Conservation (phyloP, 2,888 invertebrate genomes). For the Opisthograptis luteolata region DNA sequence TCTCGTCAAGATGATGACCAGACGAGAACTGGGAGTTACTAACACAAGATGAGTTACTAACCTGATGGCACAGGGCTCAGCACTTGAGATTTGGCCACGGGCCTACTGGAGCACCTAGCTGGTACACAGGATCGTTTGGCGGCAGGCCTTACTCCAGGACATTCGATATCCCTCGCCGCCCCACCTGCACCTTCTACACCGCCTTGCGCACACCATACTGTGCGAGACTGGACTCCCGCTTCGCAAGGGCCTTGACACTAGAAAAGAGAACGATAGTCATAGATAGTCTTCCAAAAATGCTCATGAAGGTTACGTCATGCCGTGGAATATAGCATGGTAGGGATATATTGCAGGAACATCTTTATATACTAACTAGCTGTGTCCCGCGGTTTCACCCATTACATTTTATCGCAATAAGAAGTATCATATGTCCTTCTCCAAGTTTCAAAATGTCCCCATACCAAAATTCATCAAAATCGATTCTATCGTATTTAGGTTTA, state of each 20-base stretch:
- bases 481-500: too few species aligned
- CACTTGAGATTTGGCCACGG: constrained; percentile 55
- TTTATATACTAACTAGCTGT: too few species aligned
- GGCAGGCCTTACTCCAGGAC: constrained; percentile 73
- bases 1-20: background rate
- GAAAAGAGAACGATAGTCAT: background rate
- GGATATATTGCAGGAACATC: too few species aligned
- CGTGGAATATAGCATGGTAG: too few species aligned
- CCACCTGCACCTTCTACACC: constrained; percentile 64
- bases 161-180: constrained; percentile 70
- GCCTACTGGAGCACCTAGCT: constrained; percentile 62
- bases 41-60: background rate
- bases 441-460: too few species aligned
- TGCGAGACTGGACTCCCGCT: constrained; percentile 80
- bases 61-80: constrained; percentile 53
- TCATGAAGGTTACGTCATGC: too few species aligned
- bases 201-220: constrained; percentile 81
- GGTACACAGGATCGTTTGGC: constrained; percentile 73
- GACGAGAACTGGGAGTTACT: background rate
- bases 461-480: too few species aligned
- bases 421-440: too few species aligned
- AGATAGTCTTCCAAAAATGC: background rate
- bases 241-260: constrained; percentile 79
- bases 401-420: too few species aligned
- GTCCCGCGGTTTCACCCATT: too few species aligned